phyloP scores from a whole-genome alignment of 2,113 vertebrate species.

The Lophius piscatorius region DNA sequence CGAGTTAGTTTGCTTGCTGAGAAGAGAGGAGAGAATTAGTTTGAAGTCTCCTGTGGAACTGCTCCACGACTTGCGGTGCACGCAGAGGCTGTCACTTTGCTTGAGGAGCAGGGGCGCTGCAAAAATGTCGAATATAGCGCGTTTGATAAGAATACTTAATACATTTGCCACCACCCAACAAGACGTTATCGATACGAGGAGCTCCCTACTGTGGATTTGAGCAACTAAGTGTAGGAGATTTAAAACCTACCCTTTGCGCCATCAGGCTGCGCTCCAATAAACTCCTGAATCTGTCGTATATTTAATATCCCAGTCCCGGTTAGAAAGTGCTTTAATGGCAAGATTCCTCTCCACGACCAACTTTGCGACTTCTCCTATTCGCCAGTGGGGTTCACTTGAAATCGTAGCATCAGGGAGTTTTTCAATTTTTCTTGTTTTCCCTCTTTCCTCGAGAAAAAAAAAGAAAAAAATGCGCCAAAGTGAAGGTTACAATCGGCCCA shows the following conservation, averaged over 20 bases:
- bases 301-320: conserved; percentile 96
- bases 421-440: conserved; percentile 85
- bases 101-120: conserved; percentile 71
- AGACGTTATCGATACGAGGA: conserved; percentile 79
- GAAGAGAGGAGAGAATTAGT: conserved; percentile 76
- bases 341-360: conserved; percentile 88
- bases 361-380: conserved; percentile 91
- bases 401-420: conserved; percentile 84
- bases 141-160: conserved; percentile 83
- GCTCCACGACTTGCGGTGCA: conserved; percentile 73
- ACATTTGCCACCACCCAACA: conserved; percentile 84
- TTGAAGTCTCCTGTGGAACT: conserved; percentile 82
- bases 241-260: conserved; percentile 99
- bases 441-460: conserved; percentile 74
- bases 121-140: conserved; percentile 85
- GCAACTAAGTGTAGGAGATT: conserved; percentile 93
- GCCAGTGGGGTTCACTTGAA: conserved; percentile 86
- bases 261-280: conserved; percentile 99
- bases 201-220: conserved; percentile 90
- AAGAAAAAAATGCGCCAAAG: conserved; percentile 86
- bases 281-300: conserved; percentile 97
- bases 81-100: conserved; percentile 77
- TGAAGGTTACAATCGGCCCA: conserved; percentile 98
- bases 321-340: conserved; percentile 92
- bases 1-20: conserved; percentile 79